Evolutionary conservation across 92 coral and sea anemone genomes (phyloP).

Genomic region (Phymanthus crucifer): DNA sequence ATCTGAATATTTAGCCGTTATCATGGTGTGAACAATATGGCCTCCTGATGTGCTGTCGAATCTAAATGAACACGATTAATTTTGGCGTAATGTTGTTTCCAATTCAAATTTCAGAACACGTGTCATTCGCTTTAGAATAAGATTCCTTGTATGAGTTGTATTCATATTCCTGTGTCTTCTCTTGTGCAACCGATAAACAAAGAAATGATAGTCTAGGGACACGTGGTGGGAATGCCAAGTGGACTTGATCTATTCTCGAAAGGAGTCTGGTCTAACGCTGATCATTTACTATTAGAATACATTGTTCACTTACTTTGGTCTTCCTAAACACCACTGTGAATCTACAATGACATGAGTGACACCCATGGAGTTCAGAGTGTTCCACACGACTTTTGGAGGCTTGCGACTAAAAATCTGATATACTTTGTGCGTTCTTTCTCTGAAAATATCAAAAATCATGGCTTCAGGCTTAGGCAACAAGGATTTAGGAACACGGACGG

Average conservation of each 20-base stretch:
- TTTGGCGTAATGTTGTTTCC: no score
- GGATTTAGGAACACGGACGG: not conserved
- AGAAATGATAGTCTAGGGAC: no score
- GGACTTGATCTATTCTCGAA: not conserved
- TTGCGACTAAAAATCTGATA: constrained; percentile 96
- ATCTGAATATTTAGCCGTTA: no score
- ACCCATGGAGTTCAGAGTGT: constrained; percentile 84
- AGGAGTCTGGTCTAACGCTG: not conserved
- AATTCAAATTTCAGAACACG: no score
- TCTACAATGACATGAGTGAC: constrained; percentile 86
- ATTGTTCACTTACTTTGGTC: constrained; percentile 74
- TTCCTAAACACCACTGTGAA: constrained; percentile 90
- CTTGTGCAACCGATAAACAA: no score
- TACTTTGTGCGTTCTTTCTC: constrained; percentile 95
- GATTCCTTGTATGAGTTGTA: no score
- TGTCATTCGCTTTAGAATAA: no score
- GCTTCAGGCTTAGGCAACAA: not conserved
- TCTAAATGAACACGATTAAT: no score
- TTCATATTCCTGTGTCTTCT: no score
- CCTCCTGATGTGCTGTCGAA: no score
- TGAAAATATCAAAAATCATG: constrained; percentile 20
- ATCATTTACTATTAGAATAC: not conserved
- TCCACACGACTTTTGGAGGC: constrained; percentile 88
- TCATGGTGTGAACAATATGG: no score
- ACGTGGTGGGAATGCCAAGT: no score